phyloP scores from a whole-genome alignment of 2,888 invertebrate species.

The Balanococcus diminutus region DNA sequence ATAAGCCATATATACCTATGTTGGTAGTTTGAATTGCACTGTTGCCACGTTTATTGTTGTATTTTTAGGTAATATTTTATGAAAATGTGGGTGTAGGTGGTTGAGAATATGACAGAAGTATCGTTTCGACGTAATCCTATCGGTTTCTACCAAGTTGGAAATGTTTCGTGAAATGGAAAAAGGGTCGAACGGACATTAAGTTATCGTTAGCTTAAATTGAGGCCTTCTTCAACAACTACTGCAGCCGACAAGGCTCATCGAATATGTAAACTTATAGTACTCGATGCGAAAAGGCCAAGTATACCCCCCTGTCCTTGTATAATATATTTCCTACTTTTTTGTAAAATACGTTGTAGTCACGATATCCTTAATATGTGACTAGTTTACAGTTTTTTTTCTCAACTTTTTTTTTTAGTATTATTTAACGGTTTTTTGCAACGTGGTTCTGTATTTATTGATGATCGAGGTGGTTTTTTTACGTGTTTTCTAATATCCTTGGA shows the following conservation, averaged over 20 bases:
- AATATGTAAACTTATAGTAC: background rate
- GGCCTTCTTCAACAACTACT: background rate
- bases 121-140: background rate
- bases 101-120: background rate
- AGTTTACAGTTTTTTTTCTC: background rate
- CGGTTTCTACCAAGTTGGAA: background rate
- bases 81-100: background rate
- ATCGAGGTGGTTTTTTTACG: background rate
- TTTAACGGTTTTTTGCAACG: background rate
- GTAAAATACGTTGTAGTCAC: background rate
- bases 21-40: slow-evolving; percentile 28
- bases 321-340: background rate
- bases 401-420: background rate
- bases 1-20: background rate
- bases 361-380: background rate
- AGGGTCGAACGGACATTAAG: background rate
- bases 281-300: background rate
- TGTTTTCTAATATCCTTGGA: background rate
- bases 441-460: background rate
- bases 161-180: background rate
- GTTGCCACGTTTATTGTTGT: slow-evolving; percentile 35
- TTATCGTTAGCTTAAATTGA: background rate
- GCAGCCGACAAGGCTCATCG: background rate
- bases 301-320: background rate
- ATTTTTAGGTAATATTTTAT: background rate